These are phyloP conservation scores for Orthonevra nobilis DNA, from an alignment of 2,888 invertebrate genomes.

Conservation along the genomic window DNA sequence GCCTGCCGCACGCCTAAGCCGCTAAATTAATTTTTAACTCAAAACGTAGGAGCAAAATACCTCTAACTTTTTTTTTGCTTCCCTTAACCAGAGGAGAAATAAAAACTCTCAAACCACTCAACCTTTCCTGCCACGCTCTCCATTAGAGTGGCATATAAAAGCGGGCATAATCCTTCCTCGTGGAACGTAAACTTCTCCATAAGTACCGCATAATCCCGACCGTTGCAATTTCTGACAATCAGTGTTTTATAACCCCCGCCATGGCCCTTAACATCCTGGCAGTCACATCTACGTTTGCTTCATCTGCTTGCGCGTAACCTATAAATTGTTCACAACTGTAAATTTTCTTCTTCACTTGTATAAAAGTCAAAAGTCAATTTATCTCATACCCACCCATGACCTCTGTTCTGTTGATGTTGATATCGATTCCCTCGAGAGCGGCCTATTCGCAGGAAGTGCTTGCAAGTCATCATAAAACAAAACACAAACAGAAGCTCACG, in stretches of 20 bases:
- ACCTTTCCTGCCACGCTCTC: no score
- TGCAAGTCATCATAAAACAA: slow-evolving; percentile 39
- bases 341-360: slow-evolving; percentile 4
- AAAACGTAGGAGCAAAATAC: slow-evolving; percentile 1
- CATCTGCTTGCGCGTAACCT: slow-evolving; percentile 27
- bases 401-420: slow-evolving; percentile 6
- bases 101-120: neutral
- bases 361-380: slow-evolving; percentile 60
- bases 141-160: slow-evolving; percentile 14
- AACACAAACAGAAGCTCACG: neutral
- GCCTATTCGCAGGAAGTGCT: slow-evolving; percentile 3
- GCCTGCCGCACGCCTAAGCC: no score
- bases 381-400: slow-evolving; percentile 22
- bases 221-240: slow-evolving; percentile 55
- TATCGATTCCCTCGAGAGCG: slow-evolving; percentile 1
- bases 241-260: slow-evolving; percentile 44
- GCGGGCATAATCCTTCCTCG: slow-evolving; percentile 7
- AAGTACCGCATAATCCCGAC: slow-evolving; percentile 30
- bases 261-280: slow-evolving; percentile 17
- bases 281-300: slow-evolving; percentile 28
- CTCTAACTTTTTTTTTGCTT: slow-evolving; percentile 7
- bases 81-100: slow-evolving; percentile 7
- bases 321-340: slow-evolving; percentile 41
- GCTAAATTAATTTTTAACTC: slow-evolving; percentile 40
- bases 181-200: slow-evolving; percentile 19